A percentile compares a stretch with the other conserved stretches of the same genome.
phyloP scores from a whole-genome alignment of 1,140 invertebrate species.

The Apis florea region DNA sequence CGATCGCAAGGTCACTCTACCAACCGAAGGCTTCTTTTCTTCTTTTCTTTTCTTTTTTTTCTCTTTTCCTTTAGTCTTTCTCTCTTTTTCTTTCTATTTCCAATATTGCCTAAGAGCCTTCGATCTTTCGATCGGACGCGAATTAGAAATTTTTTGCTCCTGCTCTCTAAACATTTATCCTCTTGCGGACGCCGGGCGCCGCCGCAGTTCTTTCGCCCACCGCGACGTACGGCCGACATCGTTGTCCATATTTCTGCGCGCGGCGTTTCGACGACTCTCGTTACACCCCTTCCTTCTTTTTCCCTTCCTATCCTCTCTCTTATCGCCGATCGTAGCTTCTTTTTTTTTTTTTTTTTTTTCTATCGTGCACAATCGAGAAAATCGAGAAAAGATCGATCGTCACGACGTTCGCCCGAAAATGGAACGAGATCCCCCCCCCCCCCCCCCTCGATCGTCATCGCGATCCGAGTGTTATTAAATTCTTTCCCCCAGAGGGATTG shows the following conservation, averaged over 20 bases:
- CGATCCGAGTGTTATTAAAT: no score
- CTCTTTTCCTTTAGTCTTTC: slow-evolving; percentile 35
- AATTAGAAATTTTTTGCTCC: not conserved
- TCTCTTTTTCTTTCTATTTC: not conserved
- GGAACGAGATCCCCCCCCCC: not conserved
- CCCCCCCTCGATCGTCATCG: not conserved
- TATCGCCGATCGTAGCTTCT: slow-evolving; percentile 1
- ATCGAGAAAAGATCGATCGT: not conserved
- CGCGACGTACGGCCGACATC: slow-evolving; percentile 78
- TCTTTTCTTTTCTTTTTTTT: slow-evolving; percentile 15
- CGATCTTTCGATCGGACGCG: slow-evolving; percentile 8
- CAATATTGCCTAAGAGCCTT: not conserved
- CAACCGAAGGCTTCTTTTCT: slow-evolving; percentile 23
- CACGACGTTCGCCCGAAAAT: not conserved
- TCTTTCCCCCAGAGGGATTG: not conserved
- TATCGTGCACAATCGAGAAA: no score
- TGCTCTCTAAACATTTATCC: slow-evolving; percentile 49
- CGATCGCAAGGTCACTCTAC: slow-evolving; percentile 59
- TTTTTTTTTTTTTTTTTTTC: no score
- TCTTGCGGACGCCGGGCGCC: slow-evolving; percentile 73
- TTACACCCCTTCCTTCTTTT: not conserved
- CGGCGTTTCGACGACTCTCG: slow-evolving; percentile 58
- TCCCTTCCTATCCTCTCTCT: not conserved
- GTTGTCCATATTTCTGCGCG: slow-evolving; percentile 75
- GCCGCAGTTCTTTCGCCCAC: slow-evolving; percentile 81